phyloP scores from a whole-genome alignment of 2,797 vertebrate species.

The Darevskia mixta region DNA sequence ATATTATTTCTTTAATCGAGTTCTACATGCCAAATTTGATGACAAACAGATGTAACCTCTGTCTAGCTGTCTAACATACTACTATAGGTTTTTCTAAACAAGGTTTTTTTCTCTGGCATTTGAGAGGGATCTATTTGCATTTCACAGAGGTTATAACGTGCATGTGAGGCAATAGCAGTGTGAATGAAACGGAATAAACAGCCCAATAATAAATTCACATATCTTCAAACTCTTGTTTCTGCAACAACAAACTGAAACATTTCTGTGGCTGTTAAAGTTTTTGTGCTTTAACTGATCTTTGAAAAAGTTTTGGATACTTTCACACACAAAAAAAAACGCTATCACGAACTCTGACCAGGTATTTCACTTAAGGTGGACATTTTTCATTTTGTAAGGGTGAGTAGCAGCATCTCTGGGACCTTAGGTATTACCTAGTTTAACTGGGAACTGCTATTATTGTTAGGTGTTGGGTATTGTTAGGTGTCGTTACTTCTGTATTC shows the following conservation, averaged over 20 bases:
- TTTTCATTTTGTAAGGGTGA: background rate
- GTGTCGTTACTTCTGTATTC: background rate
- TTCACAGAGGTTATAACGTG: background rate
- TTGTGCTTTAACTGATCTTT: background rate
- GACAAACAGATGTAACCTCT: background rate
- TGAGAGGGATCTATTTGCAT: conserved; percentile 9
- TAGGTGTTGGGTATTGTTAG: background rate
- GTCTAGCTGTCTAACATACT: background rate
- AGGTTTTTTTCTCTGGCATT: background rate
- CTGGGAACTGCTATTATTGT: background rate
- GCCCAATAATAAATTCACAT: conserved; percentile 5
- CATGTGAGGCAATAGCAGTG: background rate
- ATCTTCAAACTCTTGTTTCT: conserved; percentile 9
- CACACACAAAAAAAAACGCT: background rate
- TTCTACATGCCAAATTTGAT: background rate
- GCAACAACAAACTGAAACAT: background rate
- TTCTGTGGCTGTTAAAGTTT: background rate
- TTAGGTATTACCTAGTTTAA: background rate
- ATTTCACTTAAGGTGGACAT: background rate
- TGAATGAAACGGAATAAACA: background rate
- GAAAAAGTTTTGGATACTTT: conserved; percentile 3
- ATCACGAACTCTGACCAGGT: background rate
- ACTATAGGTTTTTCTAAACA: background rate
- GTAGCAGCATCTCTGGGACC: background rate
- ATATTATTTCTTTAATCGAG: background rate